phyloP scores from a whole-genome alignment of 2,888 invertebrate genomes.

The Nymphalis c-album region DNA sequence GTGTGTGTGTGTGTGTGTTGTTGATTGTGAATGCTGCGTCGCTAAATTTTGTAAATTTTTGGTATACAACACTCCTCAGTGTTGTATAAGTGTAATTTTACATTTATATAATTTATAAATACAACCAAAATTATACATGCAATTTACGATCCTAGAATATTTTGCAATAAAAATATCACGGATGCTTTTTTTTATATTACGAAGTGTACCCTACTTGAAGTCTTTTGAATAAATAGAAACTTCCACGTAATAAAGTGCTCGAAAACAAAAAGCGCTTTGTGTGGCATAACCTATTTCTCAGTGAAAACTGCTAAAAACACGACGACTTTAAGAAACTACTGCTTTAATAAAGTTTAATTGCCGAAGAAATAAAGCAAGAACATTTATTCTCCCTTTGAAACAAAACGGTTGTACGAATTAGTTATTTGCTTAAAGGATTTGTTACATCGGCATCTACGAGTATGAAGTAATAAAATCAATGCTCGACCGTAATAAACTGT shows the following conservation, averaged over 20 bases:
- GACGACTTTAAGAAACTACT: slow-evolving; percentile 2
- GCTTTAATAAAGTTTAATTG: slow-evolving; percentile 7
- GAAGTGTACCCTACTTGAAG: not conserved
- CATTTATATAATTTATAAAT: too few species aligned
- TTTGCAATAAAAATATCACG: not conserved
- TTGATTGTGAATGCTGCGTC: too few species aligned
- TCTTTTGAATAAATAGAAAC: slow-evolving; percentile 1
- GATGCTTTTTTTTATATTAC: not conserved
- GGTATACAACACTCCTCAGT: too few species aligned
- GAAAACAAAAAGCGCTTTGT: slow-evolving; percentile 15
- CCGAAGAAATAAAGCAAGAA: slow-evolving; percentile 1
- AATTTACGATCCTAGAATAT: not conserved
- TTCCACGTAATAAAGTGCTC: slow-evolving; percentile 9
- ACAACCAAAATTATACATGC: not conserved
- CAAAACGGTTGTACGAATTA: too few species aligned
- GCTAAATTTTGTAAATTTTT: too few species aligned
- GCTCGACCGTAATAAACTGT: too few species aligned
- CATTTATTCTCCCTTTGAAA: too few species aligned
- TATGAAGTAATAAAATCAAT: too few species aligned
- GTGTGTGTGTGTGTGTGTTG: too few species aligned
- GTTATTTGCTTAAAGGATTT: too few species aligned
- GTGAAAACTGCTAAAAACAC: not conserved
- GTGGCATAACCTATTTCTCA: slow-evolving; percentile 15
- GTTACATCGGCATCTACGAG: too few species aligned
- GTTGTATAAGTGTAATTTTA: too few species aligned